Percentiles rank a stretch among this genome's conserved stretches.
phyloP scores from a whole-genome alignment of 2,113 vertebrate genomes.

The Toxotes jaculatrix region DNA sequence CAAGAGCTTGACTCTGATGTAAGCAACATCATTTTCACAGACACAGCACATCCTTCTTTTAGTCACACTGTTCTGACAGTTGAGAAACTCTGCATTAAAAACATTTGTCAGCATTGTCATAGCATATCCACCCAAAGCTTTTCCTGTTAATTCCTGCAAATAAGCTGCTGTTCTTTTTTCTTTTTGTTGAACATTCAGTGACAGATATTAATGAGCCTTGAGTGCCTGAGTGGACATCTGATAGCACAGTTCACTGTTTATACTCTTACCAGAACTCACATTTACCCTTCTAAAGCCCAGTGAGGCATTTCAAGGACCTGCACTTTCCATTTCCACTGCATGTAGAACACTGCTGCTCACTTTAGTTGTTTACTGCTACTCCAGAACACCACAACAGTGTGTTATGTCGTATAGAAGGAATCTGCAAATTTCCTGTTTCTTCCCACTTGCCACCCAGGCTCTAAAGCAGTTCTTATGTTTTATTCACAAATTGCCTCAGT shows the following conservation, averaged over 20 bases:
- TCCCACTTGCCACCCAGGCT: conserved; percentile 39
- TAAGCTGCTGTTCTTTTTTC: conserved; percentile 22
- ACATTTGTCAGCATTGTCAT: conserved; percentile 59
- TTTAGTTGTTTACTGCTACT: conserved; percentile 5
- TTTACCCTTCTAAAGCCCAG: conserved; percentile 17
- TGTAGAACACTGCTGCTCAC: conserved; percentile 7
- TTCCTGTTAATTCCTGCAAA: conserved; percentile 39
- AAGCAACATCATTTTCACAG: background rate
- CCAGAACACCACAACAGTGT: background rate
- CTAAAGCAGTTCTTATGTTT: conserved; percentile 9
- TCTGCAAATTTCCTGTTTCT: background rate
- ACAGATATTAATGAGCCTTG: conserved; percentile 61
- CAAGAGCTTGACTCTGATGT: background rate
- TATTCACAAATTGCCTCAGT: conserved; percentile 20
- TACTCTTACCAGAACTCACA: conserved; percentile 15
- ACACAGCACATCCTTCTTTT: background rate
- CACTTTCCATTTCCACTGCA: conserved; percentile 22
- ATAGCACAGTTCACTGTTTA: conserved; percentile 64
- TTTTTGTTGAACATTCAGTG: conserved; percentile 31
- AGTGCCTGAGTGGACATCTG: conserved; percentile 61
- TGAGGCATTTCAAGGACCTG: conserved; percentile 40
- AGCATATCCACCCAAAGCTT: conserved; percentile 26
- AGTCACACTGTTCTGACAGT: conserved; percentile 43
- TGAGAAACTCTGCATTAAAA: conserved; percentile 41
- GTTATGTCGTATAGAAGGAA: background rate